phyloP scores from a whole-genome alignment of 2,797 vertebrate genomes.

The Philypnodon macrostomus region DNA sequence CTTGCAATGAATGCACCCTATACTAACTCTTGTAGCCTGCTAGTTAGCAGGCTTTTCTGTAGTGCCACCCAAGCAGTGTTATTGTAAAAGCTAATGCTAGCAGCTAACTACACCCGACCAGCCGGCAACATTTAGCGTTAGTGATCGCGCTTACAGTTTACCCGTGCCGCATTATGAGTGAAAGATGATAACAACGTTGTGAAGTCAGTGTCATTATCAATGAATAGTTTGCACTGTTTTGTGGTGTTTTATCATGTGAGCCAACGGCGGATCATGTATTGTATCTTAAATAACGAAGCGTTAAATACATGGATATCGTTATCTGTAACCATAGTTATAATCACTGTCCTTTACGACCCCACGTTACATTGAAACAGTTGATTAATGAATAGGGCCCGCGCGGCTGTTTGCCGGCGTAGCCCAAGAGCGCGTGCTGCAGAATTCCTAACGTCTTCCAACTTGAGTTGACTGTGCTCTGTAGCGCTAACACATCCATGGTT shows the following conservation, averaged over 20 bases:
- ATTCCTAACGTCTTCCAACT: conserved; percentile 48
- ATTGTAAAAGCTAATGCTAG: conserved; percentile 55
- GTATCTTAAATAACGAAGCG: conserved; percentile 2
- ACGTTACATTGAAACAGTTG: conserved; percentile 3
- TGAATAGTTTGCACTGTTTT: conserved; percentile 29
- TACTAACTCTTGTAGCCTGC: conserved; percentile 65
- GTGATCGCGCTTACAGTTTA: conserved; percentile 9
- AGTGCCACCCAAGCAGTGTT: conserved; percentile 66
- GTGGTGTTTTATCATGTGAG: conserved; percentile 4
- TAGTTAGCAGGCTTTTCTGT: conserved; percentile 57
- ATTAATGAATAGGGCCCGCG: conserved; percentile 64
- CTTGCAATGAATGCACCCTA: conserved; percentile 63
- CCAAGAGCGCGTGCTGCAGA: conserved; percentile 62
- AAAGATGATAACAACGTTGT: neutral
- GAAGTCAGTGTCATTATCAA: conserved; percentile 1
- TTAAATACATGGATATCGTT: neutral
- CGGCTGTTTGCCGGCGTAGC: conserved; percentile 55
- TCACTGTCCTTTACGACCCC: neutral
- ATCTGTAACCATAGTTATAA: conserved; percentile 9
- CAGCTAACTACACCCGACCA: conserved; percentile 33
- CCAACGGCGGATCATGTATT: neutral
- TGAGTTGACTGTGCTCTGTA: conserved; percentile 43
- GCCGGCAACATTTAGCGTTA: conserved; percentile 31
- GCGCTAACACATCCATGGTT: conserved; percentile 6
- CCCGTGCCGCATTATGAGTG: neutral